A percentile compares a stretch with the other conserved stretches of the same genome.
Conservation (phyloP, 2,888 invertebrate genomes). For the Phengaris arion region DNA sequence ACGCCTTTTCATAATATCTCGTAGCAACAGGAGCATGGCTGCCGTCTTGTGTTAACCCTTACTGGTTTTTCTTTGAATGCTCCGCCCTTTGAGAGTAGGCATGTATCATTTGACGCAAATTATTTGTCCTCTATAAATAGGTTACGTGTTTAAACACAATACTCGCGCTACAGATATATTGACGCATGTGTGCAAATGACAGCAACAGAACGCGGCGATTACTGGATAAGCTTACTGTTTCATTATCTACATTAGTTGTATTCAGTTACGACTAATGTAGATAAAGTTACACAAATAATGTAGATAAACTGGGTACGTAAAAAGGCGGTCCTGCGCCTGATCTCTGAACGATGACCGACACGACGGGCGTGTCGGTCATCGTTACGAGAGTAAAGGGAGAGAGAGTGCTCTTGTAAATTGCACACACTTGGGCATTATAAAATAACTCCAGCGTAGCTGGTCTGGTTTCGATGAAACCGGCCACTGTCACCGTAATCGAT, state of each 20-base stretch:
- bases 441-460: no score
- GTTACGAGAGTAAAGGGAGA: no score
- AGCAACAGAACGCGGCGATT: background rate
- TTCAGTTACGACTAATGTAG: background rate
- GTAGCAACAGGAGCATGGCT: conserved; percentile 63
- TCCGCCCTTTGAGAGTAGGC: conserved; percentile 61
- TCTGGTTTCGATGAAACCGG: no score
- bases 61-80: conserved; percentile 66
- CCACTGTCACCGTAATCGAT: no score
- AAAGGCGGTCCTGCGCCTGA: no score
- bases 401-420: no score
- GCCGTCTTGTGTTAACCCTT: conserved; percentile 64
- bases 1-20: conserved; percentile 58
- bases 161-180: conserved; percentile 37
- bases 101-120: conserved; percentile 15
- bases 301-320: background rate
- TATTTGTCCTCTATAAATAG: conserved; percentile 9
- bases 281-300: background rate
- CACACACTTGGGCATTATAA: no score
- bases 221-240: background rate
- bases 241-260: background rate
- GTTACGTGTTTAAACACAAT: conserved; percentile 48
- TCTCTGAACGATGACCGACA: no score
- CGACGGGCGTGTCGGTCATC: no score
- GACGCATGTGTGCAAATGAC: background rate